Evolutionary conservation across 2,113 vertebrate species (phyloP).

Genomic region (Heliornis fulica): DNA sequence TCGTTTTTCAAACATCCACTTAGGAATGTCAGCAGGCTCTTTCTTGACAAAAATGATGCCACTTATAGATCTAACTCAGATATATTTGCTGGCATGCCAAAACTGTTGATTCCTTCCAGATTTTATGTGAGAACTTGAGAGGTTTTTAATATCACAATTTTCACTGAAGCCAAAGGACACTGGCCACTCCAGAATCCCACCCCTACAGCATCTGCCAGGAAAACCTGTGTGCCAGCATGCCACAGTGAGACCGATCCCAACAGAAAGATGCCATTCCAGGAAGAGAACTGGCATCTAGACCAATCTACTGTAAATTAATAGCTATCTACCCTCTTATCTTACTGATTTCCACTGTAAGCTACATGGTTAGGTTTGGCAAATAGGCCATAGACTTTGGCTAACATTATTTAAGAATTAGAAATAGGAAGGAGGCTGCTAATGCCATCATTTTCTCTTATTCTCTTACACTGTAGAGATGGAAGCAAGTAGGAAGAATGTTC

Average conservation of each 20-base stretch:
- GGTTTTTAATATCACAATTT: background rate
- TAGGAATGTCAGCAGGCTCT: background rate
- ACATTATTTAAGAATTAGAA: background rate
- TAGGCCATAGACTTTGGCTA: background rate
- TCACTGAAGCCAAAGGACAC: background rate
- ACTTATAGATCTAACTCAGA: background rate
- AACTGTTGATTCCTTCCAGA: background rate
- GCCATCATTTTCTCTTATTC: background rate
- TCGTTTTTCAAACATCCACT: background rate
- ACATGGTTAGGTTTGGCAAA: background rate
- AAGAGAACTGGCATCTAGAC: background rate
- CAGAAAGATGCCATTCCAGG: background rate
- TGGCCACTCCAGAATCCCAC: background rate
- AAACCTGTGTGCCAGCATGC: rapidly evolving
- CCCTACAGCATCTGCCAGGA: background rate
- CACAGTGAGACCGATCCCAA: background rate
- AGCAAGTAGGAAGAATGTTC: background rate
- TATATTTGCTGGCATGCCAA: background rate
- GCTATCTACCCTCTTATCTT: background rate
- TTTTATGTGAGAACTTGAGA: background rate
- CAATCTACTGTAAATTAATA: background rate
- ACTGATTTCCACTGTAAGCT: background rate
- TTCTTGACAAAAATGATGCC: background rate
- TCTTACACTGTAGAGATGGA: background rate
- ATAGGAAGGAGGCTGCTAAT: background rate